Evolutionary conservation across 2,797 vertebrate genomes (phyloP).

Genomic region (Prunella strophiata): DNA sequence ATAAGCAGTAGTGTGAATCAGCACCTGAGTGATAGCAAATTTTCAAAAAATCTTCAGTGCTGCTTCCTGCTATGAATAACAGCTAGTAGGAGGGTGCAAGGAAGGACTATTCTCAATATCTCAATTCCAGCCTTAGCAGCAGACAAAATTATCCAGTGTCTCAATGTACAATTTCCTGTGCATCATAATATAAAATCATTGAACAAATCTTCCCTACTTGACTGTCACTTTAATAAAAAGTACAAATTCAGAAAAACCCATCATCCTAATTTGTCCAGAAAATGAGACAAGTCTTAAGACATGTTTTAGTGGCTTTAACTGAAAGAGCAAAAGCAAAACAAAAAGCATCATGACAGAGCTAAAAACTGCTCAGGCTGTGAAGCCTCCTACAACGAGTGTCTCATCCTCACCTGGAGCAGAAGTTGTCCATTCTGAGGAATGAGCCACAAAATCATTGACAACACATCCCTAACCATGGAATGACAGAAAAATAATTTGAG

Average conservation of each 20-base stretch:
- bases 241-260: neutral
- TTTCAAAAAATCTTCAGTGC: neutral
- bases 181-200: neutral
- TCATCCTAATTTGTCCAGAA: neutral
- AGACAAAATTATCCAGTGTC: neutral
- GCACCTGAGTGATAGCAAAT: slow-evolving; percentile 7
- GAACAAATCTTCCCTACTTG: neutral
- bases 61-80: slow-evolving; percentile 38
- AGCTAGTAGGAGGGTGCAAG: slow-evolving; percentile 31
- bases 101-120: slow-evolving; percentile 36
- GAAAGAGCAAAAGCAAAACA: neutral
- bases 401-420: neutral
- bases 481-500: neutral
- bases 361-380: neutral
- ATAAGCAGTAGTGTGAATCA: neutral
- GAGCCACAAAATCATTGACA: neutral
- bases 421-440: neutral
- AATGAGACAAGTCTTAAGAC: neutral
- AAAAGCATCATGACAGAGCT: neutral
- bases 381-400: neutral
- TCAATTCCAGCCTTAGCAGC: neutral
- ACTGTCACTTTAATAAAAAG: neutral
- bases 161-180: neutral
- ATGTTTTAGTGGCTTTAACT: neutral
- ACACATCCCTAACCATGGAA: neutral